These are phyloP conservation scores for Platynereis dumerilii DNA, from an alignment of 2,888 invertebrate genomes.

Conservation along the genomic window DNA sequence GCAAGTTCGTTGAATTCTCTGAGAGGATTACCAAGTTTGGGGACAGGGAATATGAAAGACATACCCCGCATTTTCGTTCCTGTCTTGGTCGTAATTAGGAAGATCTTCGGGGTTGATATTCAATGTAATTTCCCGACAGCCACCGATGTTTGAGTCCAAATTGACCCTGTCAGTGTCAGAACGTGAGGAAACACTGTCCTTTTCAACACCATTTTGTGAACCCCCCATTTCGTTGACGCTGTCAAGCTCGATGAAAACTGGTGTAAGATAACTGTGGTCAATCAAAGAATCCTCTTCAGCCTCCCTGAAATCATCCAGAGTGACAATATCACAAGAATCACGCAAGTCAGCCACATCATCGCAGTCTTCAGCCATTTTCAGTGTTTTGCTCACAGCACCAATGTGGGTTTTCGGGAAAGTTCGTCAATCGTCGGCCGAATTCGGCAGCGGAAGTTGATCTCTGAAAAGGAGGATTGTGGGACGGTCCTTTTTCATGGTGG, in stretches of 20 bases:
- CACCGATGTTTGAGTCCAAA: too few species aligned
- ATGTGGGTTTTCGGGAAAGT: slow-evolving; percentile 1
- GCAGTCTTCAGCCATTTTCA: slow-evolving; percentile 9
- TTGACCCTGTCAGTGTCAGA: too few species aligned
- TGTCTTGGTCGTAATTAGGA: too few species aligned
- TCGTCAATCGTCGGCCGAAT: not conserved
- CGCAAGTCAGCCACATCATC: not conserved
- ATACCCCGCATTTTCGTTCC: too few species aligned
- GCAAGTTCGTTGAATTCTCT: too few species aligned
- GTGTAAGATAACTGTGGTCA: slow-evolving; percentile 19
- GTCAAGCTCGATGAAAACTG: slow-evolving; percentile 22
- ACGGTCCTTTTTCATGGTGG: slow-evolving; percentile 28
- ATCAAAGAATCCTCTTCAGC: slow-evolving; percentile 17
- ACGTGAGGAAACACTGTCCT: not conserved
- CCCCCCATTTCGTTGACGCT: not conserved
- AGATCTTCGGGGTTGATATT: too few species aligned
- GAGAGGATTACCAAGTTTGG: too few species aligned
- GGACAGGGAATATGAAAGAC: too few species aligned
- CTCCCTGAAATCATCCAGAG: slow-evolving; percentile 14
- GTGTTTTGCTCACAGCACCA: slow-evolving; percentile 1
- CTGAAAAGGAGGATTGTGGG: slow-evolving; percentile 21
- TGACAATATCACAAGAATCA: slow-evolving; percentile 8
- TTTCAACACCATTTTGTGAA: slow-evolving; percentile 4
- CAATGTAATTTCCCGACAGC: too few species aligned
- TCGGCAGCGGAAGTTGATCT: slow-evolving; percentile 13